phyloP scores from a whole-genome alignment of 1,140 invertebrate genomes.

The Holotrichia oblita region DNA sequence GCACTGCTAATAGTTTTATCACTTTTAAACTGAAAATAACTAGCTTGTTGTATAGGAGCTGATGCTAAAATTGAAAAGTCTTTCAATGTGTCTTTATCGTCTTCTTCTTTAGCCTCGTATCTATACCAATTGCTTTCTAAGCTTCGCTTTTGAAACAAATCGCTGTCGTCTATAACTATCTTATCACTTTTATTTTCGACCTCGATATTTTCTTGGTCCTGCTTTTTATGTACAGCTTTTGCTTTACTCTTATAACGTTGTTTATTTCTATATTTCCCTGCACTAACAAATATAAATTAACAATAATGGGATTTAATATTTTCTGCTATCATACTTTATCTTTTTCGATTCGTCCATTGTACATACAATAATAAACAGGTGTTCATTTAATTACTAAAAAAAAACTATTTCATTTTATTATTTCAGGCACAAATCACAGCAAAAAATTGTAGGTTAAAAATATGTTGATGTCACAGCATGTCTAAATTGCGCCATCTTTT shows the following conservation, averaged over 20 bases:
- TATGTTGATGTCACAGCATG: no score
- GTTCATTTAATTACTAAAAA: not conserved
- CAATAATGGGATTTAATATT: not conserved
- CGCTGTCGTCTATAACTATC: not conserved
- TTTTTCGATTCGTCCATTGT: slow-evolving; percentile 35
- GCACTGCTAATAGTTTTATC: slow-evolving; percentile 44
- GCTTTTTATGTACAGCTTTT: slow-evolving; percentile 15
- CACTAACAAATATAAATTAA: slow-evolving; percentile 27
- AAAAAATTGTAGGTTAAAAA: not conserved
- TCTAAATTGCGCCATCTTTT: no score
- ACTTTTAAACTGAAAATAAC: slow-evolving; percentile 53
- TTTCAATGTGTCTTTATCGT: not conserved
- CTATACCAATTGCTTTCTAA: slow-evolving; percentile 53
- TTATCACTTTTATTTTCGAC: slow-evolving; percentile 1
- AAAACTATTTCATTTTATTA: not conserved
- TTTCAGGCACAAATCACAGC: slow-evolving; percentile 29
- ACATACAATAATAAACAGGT: not conserved
- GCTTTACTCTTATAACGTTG: slow-evolving; percentile 16
- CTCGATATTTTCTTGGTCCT: not conserved
- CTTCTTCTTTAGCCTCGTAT: slow-evolving; percentile 46
- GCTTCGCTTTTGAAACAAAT: slow-evolving; percentile 11
- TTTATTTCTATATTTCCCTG: slow-evolving; percentile 38
- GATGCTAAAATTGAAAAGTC: slow-evolving; percentile 52
- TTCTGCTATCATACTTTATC: not conserved
- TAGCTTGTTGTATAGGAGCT: slow-evolving; percentile 51